These are phyloP conservation scores for Drosophila mercatorum DNA, from an alignment of 2,888 invertebrate species.

Conservation along the genomic window DNA sequence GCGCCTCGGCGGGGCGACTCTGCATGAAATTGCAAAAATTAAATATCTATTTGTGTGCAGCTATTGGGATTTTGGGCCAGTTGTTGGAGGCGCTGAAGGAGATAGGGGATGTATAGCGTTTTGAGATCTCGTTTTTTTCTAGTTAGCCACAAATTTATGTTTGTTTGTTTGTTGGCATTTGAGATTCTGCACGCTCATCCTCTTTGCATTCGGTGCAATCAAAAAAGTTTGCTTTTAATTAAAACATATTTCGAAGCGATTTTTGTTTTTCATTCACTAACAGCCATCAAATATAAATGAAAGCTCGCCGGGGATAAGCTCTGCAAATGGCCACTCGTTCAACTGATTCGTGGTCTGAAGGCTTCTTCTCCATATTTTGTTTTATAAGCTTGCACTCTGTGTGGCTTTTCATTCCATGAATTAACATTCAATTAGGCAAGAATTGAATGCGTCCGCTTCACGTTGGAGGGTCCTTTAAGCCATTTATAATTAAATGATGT, in stretches of 20 bases:
- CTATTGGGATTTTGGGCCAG: conserved; percentile 44
- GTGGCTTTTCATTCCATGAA: conserved; percentile 50
- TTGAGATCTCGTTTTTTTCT: neutral
- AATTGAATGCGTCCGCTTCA: conserved; percentile 27
- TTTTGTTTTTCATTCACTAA: conserved; percentile 36
- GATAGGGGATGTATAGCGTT: neutral
- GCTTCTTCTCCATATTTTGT: neutral
- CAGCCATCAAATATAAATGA: conserved; percentile 57
- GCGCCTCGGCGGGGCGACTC: conserved; percentile 47
- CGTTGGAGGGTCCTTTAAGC: conserved; percentile 49
- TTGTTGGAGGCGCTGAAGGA: neutral
- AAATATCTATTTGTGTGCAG: conserved; percentile 69
- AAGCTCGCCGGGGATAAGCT: conserved; percentile 33
- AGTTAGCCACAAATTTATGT: conserved; percentile 50
- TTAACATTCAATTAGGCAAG: conserved; percentile 67
- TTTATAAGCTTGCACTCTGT: conserved; percentile 6
- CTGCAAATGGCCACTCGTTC: conserved; percentile 58
- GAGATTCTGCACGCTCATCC: conserved; percentile 52
- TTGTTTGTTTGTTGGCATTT: conserved; percentile 68
- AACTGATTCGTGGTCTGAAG: conserved; percentile 35
- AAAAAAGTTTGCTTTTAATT: conserved; percentile 70
- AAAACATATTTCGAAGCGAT: conserved; percentile 67
- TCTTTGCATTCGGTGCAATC: conserved; percentile 45
- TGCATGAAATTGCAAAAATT: conserved; percentile 64
- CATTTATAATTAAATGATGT: conserved; percentile 50